These are phyloP conservation scores for Stigmatopora nigra DNA, from an alignment of 2,113 vertebrate genomes.

Conservation along the genomic window DNA sequence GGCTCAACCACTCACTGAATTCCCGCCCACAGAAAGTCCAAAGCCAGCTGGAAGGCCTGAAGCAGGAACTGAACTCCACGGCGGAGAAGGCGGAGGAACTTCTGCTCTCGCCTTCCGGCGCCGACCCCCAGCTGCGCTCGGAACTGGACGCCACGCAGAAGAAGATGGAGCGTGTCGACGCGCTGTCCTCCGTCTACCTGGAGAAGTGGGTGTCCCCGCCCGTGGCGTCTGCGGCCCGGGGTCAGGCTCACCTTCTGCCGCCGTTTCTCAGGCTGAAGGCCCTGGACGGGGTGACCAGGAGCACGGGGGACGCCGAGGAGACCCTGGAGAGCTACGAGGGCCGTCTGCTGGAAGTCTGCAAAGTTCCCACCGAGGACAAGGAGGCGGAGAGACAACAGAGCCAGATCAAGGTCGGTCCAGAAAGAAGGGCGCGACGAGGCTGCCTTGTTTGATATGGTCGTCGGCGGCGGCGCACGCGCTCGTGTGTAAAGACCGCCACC, in stretches of 20 bases:
- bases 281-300: slow-evolving; percentile 83
- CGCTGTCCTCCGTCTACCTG: slow-evolving; percentile 86
- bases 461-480: too few relatives aligned
- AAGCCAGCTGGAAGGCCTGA: slow-evolving; percentile 81
- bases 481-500: too few relatives aligned
- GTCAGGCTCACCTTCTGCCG: neutral
- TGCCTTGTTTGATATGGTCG: too few relatives aligned
- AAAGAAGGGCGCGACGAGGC: too few relatives aligned
- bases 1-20: neutral
- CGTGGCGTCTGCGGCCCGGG: neutral
- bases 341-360: slow-evolving; percentile 79
- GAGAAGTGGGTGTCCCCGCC: slow-evolving; percentile 78
- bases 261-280: slow-evolving; percentile 80
- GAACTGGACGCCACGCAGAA: slow-evolving; percentile 83
- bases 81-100: slow-evolving; percentile 74
- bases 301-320: slow-evolving; percentile 82
- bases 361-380: slow-evolving; percentile 74
- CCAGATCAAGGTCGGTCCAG: slow-evolving; percentile 77
- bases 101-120: slow-evolving; percentile 70
- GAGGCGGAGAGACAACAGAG: slow-evolving; percentile 77
- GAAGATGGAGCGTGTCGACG: slow-evolving; percentile 88
- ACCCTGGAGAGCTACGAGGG: slow-evolving; percentile 76
- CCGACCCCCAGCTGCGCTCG: slow-evolving; percentile 74
- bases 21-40: slow-evolving; percentile 76
- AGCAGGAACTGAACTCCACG: slow-evolving; percentile 75